These are phyloP conservation scores for Romanogobio albipinnatus DNA, from an alignment of 2,113 vertebrate genomes.

Conservation along the genomic window DNA sequence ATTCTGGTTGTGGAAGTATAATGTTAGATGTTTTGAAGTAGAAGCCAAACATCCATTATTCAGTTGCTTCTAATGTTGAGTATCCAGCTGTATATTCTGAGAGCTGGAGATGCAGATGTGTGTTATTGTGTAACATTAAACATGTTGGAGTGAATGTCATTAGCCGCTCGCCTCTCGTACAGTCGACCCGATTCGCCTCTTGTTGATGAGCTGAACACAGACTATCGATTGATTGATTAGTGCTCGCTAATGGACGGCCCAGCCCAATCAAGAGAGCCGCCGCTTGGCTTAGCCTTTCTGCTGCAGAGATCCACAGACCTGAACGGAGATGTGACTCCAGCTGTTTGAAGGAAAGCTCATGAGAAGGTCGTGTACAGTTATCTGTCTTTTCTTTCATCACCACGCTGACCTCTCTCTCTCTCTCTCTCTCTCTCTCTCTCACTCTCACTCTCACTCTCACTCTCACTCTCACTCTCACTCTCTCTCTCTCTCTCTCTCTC, in stretches of 20 bases:
- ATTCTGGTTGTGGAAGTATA: conserved; percentile 14
- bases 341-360: background rate
- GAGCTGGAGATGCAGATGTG: conserved; percentile 61
- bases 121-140: conserved; percentile 47
- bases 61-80: conserved; percentile 58
- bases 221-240: conserved; percentile 39
- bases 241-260: conserved; percentile 23
- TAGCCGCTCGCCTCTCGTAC: conserved; percentile 18
- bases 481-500: conserved; percentile 18
- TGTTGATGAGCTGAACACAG: conserved; percentile 34
- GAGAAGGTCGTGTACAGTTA: conserved; percentile 7
- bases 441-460: background rate
- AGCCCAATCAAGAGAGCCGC: conserved; percentile 27
- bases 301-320: conserved; percentile 17
- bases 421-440: no score
- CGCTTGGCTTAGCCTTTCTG: conserved; percentile 32
- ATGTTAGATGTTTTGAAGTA: background rate
- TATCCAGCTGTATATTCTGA: conserved; percentile 60
- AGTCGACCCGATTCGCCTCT: conserved; percentile 36
- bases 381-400: conserved; percentile 16
- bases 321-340: background rate
- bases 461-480: no score
- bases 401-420: conserved; percentile 16
- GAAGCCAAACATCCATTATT: background rate
- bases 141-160: conserved; percentile 1